Evolutionary conservation across 2,113 vertebrate species (phyloP), one percentile per base, ranked within the genome.

Genomic region (Apaloderma vittatum): DNA sequence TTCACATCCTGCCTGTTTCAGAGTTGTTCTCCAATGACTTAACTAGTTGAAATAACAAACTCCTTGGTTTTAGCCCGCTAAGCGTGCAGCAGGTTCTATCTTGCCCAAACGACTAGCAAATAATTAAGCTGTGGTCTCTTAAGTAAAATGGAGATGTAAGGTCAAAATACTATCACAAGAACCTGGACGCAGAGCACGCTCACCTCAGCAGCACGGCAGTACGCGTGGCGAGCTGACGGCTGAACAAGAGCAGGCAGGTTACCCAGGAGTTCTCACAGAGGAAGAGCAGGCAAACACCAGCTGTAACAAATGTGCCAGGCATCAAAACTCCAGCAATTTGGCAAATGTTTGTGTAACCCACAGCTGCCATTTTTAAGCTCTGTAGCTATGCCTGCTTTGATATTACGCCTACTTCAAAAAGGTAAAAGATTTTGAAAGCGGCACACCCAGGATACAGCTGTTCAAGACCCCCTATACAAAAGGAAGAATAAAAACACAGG

Each of bases 301-400:
- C 83, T 84, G 55, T 13, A 77, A 45, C 43, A 92, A 87, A 30
- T 57, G 84, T 21, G 20, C 48, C 23, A 86, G 63, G 51, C 57
- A 86, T 67, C 36, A 58, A 57, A 95, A 85, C 26, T 80, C 63
- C 83, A 78, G 57, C 9, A 88, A 90, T 66, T 72, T 34, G 26
- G n/a, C 37, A 43, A 70, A 8, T 96, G 72, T 84, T 96, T 92
- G 48, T 67, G 52, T 87, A 91, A 94, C 80, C 76, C 72, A 23
- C 29, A 71, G 63, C 79, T 71, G 51, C 73, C 37, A 78, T 81
- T 95, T 80, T 91, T 81, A 87, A 88, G 79, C 76, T 67, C 20
- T 16, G 34, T 17, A 82, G 30, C 66, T 86, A 90, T 6, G 9
- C 19, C 29, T 59, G 37, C 78, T 88, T 62, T 2, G 0, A 55